Base-by-base conservation (phyloP, 2,113 vertebrate species). In the Perca fluviatilis region DNA sequence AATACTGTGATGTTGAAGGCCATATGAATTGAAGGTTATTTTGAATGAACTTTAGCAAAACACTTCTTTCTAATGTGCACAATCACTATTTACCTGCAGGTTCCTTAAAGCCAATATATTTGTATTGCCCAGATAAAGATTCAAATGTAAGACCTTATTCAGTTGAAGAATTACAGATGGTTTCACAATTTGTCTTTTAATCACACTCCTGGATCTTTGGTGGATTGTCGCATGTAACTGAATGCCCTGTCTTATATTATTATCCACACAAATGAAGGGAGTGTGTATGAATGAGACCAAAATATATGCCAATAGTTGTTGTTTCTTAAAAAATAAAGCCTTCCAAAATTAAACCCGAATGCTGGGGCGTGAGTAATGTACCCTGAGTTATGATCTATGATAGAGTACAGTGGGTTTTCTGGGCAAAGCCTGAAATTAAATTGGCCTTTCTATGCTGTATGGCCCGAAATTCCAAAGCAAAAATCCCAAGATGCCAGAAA, bases 401-500 rank as follows among this genome's bases (percentile, higher is more conserved):
- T 67, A 21, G 68, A 87, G 60, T 74, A 89, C 82, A 57, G 72
- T 51, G 43, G 74, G 74, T 63, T 84, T 83, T 89, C 80, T 76
- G 74, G 75, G 51, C 53, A 71, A 74, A 78, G 82, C 80, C 75
- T 80, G 74, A 89, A 90, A 93, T 91, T 87, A 91, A 91, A 94
- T 86, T 87, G 88, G 83, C 72, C 77, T 86, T 91, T 86, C 84
- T 82, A 49, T 77, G 76, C 74, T 60, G 76, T 78, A 84, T 78
- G 60, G 66, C 74, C 89, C 6, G 7, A 77, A 87, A 91, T 93
- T 88, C 81, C 83, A 88, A 80, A 79, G 78, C 68, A 86, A 86
- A 91, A 92, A 80, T 88, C 91, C 86, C 86, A 80, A 87, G 89
- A 92, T 88, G 84, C 74, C 77, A 71, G 75, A 79, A 91, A 94